Evolutionary conservation across 2,113 vertebrate genomes (phyloP).

Genomic region (Menidia beryllina): DNA sequence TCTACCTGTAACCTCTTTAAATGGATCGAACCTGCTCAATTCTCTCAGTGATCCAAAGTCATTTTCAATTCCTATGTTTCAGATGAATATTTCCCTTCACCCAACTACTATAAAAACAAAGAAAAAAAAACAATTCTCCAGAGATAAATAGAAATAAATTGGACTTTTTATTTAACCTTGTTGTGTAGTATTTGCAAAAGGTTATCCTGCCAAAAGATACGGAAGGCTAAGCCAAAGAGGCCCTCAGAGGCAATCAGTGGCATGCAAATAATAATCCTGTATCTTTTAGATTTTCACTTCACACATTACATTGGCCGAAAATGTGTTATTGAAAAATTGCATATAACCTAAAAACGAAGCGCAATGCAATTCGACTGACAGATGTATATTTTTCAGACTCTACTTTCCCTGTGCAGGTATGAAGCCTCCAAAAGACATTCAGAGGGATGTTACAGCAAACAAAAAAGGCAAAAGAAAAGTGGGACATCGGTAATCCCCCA

Average conservation of each 20-base stretch:
- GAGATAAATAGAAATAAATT: not conserved
- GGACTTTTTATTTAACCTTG: not conserved
- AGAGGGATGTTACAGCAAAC: slow-evolving; percentile 30
- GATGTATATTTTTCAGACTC: not conserved
- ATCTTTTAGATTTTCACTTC: not conserved
- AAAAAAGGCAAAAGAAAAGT: slow-evolving; percentile 35
- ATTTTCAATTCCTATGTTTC: not conserved
- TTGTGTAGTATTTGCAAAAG: not conserved
- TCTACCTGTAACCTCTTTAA: slow-evolving; percentile 21
- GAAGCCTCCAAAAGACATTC: slow-evolving; percentile 22
- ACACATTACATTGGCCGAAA: not conserved
- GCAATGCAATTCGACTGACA: too few relatives aligned
- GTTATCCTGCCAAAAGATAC: not conserved
- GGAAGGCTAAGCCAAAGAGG: not conserved
- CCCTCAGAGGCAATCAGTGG: not conserved
- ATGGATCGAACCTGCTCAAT: slow-evolving; percentile 5
- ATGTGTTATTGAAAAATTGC: not conserved
- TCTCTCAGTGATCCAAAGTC: not conserved
- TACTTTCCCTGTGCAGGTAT: slow-evolving; percentile 27
- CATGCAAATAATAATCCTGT: not conserved
- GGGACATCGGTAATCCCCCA: slow-evolving; percentile 50
- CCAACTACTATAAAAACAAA: not conserved
- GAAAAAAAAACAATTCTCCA: not conserved
- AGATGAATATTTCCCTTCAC: not conserved
- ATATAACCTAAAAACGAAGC: not conserved